Base-by-base conservation (phyloP, 2,113 vertebrate species). In the Cygnus buccinator region DNA sequence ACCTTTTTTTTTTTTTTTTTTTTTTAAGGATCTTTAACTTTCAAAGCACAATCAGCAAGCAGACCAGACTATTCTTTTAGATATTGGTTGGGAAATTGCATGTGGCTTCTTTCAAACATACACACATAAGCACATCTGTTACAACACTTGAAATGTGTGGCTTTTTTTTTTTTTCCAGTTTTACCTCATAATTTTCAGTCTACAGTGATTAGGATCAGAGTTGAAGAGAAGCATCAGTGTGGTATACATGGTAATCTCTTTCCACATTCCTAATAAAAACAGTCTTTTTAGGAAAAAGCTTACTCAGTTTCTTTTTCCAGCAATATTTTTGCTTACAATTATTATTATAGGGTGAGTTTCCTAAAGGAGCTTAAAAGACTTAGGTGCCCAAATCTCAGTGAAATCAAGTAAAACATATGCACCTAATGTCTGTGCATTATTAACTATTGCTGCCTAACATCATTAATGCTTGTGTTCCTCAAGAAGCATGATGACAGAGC, bases 381-480 rank as follows among this genome's bases (percentile, higher is more conserved):
- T 90, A 70, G 5, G 61, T 79, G 65, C 46, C 58, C 50, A 90
- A 87, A 91, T 41, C 57, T 78, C 65, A 88, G 31, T 54, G 68
- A 96, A 93, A 95, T 88, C 74, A 90, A 57, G 50, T 66, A 95
- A 93, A 87, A 84, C 72, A 18, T 81, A 65, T 81, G 48, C 54
- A 75, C 33, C 58, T 67, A 76, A 76, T 61, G 16, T n/a, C 54
- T 71, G 8, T 5, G 6, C 8, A 44, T 48, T 82, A 87, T 90
- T 89, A 94, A 57, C 65, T 54, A 31, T 46, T 74, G 26, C 62
- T 58, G 37, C 17, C 54, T 89, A 84, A 29, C 22, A 80, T 50
- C 23, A 79, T 82, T 89, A 81, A 50, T 33, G 29, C 84, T 74
- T 93, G 72, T 86, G 88, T 94, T 94, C 89, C 63, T 73, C 81